Percentiles rank a stretch among this genome's conserved stretches.
Evolutionary conservation across 2,797 vertebrate genomes (phyloP).

Genomic region (Artibeus lituratus): DNA sequence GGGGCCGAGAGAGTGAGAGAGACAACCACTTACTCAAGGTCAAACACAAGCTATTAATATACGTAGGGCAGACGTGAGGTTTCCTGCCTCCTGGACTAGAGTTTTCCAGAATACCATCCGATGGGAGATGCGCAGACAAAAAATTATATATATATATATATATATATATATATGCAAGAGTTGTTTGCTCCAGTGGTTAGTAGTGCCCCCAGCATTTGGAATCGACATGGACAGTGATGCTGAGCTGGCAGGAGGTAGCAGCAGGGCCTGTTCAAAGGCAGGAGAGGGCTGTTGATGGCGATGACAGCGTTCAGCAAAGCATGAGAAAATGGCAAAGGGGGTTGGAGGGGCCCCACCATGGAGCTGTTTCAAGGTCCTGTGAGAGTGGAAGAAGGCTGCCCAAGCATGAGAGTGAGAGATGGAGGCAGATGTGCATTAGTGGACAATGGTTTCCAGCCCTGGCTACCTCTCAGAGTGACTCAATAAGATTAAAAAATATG

Average conservation of each 20-base stretch:
- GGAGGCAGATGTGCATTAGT: neutral
- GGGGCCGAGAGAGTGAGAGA: neutral
- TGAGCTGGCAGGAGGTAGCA: neutral
- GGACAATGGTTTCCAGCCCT: neutral
- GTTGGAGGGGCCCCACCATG: accelerated
- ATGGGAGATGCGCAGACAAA: neutral
- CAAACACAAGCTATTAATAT: neutral
- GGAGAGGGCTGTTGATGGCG: neutral
- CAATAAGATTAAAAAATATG: neutral
- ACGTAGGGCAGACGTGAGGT: neutral
- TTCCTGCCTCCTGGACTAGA: neutral
- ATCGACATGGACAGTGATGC: neutral
- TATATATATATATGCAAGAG: too few relatives aligned
- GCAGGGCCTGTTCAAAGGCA: neutral
- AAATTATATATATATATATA: too few relatives aligned
- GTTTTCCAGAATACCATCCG: neutral
- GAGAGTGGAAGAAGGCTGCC: neutral
- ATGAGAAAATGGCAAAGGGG: neutral
- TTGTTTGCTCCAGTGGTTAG: neutral
- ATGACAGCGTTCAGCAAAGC: too few relatives aligned
- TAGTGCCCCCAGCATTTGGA: neutral
- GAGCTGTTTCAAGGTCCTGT: neutral
- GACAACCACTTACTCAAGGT: neutral
- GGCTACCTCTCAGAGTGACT: neutral
- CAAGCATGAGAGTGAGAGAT: accelerated